These are phyloP conservation scores for Chaunax sp. DNA, from an alignment of 2,797 vertebrate species.

Conservation along the genomic window DNA sequence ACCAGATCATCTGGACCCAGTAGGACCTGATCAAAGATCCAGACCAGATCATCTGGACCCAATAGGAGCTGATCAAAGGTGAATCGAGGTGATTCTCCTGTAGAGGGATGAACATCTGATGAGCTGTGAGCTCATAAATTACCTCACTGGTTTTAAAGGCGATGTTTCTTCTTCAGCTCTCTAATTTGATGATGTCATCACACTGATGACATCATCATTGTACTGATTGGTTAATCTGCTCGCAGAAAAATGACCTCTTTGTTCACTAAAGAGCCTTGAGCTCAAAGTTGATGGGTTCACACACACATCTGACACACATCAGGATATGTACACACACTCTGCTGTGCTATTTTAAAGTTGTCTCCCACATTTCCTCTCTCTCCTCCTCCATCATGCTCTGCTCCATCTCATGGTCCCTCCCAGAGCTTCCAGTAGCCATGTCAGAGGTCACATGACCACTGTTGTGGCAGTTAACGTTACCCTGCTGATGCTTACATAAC, in stretches of 20 bases:
- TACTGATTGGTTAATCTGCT: slow-evolving; percentile 41
- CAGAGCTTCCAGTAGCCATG: too few species aligned
- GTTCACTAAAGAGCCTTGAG: slow-evolving; percentile 30
- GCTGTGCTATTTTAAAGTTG: slow-evolving; percentile 60
- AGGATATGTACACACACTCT: too few species aligned
- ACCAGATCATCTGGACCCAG: too few species aligned
- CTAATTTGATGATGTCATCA: slow-evolving; percentile 32
- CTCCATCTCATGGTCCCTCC: background rate
- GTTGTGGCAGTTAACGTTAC: slow-evolving; percentile 78
- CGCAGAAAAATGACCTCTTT: slow-evolving; percentile 8
- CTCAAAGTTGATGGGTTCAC: slow-evolving; percentile 4
- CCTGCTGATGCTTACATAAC: slow-evolving; percentile 77
- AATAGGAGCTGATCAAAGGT: too few species aligned
- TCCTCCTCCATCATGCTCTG: slow-evolving; percentile 12
- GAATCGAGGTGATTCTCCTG: too few species aligned
- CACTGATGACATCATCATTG: slow-evolving; percentile 30
- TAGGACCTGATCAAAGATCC: too few species aligned
- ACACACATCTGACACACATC: slow-evolving; percentile 5
- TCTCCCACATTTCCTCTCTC: slow-evolving; percentile 55
- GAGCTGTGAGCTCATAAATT: too few species aligned
- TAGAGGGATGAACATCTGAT: too few species aligned
- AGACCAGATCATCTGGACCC: too few species aligned
- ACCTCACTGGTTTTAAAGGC: too few species aligned
- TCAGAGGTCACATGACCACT: slow-evolving; percentile 3
- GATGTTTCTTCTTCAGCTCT: slow-evolving; percentile 12